These are phyloP conservation scores for Solenodon paradoxus DNA, from an alignment of 2,113 vertebrate species.

Conservation along the genomic window DNA sequence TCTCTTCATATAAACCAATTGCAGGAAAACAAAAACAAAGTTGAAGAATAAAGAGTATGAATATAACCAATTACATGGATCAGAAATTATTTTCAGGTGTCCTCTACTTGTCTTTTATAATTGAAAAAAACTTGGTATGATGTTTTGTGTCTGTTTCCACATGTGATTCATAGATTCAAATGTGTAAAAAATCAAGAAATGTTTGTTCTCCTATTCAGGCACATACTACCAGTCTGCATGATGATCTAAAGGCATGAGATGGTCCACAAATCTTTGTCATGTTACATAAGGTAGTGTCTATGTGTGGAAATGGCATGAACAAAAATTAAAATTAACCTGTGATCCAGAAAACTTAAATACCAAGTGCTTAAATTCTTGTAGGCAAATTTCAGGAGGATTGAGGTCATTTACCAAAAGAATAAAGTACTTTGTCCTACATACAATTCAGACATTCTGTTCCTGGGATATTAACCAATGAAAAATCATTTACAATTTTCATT, in stretches of 20 bases:
- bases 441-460: not conserved
- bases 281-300: not conserved
- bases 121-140: not conserved
- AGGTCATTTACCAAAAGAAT: not conserved
- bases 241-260: not conserved
- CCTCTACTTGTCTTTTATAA: not conserved
- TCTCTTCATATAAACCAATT: not conserved
- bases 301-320: not conserved
- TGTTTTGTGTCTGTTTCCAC: not conserved
- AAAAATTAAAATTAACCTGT: not conserved
- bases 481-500: not conserved
- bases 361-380: not conserved
- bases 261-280: not conserved
- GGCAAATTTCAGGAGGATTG: not conserved
- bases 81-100: not conserved
- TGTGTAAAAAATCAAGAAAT: not conserved
- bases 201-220: not conserved
- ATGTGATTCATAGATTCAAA: not conserved
- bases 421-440: not conserved
- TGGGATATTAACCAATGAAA: not conserved
- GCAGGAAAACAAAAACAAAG: not conserved
- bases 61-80: not conserved
- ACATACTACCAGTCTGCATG: not conserved
- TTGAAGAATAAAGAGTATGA: not conserved
- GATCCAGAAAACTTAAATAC: not conserved